Conservation (phyloP, 2,888 invertebrate genomes). For the Tethea ocularis region DNA sequence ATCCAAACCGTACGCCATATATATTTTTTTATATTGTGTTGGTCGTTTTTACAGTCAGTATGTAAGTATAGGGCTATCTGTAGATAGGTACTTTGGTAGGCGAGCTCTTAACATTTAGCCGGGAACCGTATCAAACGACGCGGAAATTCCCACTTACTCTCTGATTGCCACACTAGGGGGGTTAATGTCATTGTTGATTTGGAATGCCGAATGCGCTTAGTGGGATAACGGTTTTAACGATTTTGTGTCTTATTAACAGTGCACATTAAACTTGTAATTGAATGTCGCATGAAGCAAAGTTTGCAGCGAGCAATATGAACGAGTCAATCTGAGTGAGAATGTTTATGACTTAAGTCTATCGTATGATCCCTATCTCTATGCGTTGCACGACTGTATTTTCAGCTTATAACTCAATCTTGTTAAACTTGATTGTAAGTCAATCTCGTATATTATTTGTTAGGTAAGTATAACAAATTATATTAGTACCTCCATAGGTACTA, state of each 20-base stretch:
- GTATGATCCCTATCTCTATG: slow-evolving; percentile 1
- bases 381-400: background rate
- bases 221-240: slow-evolving; percentile 57
- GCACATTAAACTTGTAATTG: slow-evolving; percentile 40
- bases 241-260: slow-evolving; percentile 43
- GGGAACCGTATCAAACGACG: slow-evolving; percentile 78
- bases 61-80: slow-evolving; percentile 48
- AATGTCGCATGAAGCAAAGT: slow-evolving; percentile 15
- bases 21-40: slow-evolving; percentile 4
- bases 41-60: slow-evolving; percentile 37
- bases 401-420: background rate
- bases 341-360: slow-evolving; percentile 5
- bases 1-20: no score
- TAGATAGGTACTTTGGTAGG: slow-evolving; percentile 49
- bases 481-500: no score
- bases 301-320: slow-evolving; percentile 1
- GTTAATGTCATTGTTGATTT: slow-evolving; percentile 81
- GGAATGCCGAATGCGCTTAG: slow-evolving; percentile 76
- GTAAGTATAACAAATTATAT: no score
- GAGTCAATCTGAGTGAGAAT: slow-evolving; percentile 9
- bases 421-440: background rate
- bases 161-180: slow-evolving; percentile 82
- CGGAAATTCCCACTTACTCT: slow-evolving; percentile 82
- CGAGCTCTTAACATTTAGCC: slow-evolving; percentile 79
- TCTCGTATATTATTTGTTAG: background rate